These are phyloP conservation scores for Quadriops clusia DNA, from an alignment of 2,888 invertebrate genomes.

Conservation along the genomic window DNA sequence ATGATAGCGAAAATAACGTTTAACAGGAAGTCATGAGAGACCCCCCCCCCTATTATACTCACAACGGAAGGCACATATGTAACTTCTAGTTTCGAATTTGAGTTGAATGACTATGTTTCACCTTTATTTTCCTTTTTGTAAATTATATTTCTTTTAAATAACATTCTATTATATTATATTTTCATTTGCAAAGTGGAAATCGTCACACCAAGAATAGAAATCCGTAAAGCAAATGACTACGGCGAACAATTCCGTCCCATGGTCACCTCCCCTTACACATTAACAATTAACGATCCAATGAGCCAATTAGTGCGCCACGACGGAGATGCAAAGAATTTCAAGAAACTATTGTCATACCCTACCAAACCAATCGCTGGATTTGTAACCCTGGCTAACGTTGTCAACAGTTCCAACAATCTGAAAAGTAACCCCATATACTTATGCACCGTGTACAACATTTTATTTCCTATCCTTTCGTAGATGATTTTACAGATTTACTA, in stretches of 20 bases:
- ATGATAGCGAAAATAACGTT: too few species aligned
- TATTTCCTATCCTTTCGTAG: slow-evolving; percentile 12
- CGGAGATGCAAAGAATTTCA: slow-evolving; percentile 40
- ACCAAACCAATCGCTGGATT: slow-evolving; percentile 49
- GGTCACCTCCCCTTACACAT: slow-evolving; percentile 51
- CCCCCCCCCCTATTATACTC: too few species aligned
- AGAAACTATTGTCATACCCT: slow-evolving; percentile 48
- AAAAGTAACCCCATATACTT: too few species aligned
- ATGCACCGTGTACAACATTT: too few species aligned
- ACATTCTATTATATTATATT: slow-evolving; percentile 13
- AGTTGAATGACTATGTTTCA: too few species aligned
- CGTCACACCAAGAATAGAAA: slow-evolving; percentile 49
- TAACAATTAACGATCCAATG: slow-evolving; percentile 53
- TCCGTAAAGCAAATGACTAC: slow-evolving; percentile 41
- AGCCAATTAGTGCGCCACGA: slow-evolving; percentile 50
- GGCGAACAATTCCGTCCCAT: slow-evolving; percentile 53
- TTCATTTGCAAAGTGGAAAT: slow-evolving; percentile 61
- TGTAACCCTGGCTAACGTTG: slow-evolving; percentile 42
- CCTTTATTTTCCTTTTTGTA: too few species aligned
- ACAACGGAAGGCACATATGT: too few species aligned
- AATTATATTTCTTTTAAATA: too few species aligned
- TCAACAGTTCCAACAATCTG: too few species aligned
- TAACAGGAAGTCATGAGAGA: too few species aligned
- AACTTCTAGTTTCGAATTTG: too few species aligned
- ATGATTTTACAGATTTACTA: slow-evolving; percentile 47